Base-by-base conservation (phyloP, 2,797 vertebrate genomes). In the Brachyrhaphis roseni region DNA sequence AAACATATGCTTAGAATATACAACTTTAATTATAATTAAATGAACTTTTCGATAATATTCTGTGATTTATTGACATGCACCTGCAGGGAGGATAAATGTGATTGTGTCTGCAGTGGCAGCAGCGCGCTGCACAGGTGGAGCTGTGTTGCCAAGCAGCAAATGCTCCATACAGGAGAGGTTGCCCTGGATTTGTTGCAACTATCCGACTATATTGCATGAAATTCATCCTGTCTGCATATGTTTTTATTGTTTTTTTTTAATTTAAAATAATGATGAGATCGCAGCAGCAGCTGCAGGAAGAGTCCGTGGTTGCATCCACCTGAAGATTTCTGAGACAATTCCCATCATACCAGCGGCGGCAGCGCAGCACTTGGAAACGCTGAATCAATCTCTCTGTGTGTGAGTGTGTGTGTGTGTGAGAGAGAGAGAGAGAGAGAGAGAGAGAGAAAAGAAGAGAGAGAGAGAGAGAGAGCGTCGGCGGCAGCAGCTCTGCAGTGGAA, bases 401-500 rank as follows among this genome's bases (percentile, higher is more conserved):
- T 34, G 34, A 34, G 34, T 1, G 34, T 34, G 34, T 34, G 34
- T 34, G 34, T 34, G 34, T 34, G 34, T 79, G 82, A 47, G 74
- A 53, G 72, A 16, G 78, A 39, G 85, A 72, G 87, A 81, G 86
- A 82, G 82, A 78, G 74, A 26, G 77, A 20, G 84, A 46, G 86
- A 79, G 84, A 80, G 82, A 80, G 77, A 45, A 78, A 45, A 82
- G 82, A 34, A 26, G 4, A n/a, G 10, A n/a, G 26, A 57, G 55
- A 5, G n/a, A 34, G 57, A 34, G 28, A 62, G 28, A 62, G 4
- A 2, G 86, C 89, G 89, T 92, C 93, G 86, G 91, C 90, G 86
- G 93, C 86, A 86, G 92, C 91, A 86, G 92, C 91, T 94, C 93
- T 92, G 94, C 94, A 94, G 93, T 93, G 92, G 92, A 91, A 95